Evolutionary conservation across 2,113 vertebrate genomes (phyloP).

Genomic region (Haemorhous mexicanus): DNA sequence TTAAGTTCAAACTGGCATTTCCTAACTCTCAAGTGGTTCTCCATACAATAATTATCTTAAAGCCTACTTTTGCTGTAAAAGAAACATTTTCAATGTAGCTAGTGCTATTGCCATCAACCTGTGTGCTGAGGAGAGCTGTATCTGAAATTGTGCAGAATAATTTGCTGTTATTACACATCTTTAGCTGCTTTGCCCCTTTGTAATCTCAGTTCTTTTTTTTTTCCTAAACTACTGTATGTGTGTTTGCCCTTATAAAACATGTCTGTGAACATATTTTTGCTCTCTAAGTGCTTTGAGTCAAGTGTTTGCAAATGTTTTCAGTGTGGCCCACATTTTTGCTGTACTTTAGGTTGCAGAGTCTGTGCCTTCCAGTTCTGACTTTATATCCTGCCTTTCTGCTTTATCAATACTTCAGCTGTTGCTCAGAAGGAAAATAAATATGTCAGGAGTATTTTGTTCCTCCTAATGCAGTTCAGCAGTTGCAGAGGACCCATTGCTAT

Average conservation of each 20-base stretch:
- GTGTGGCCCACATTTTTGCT: rapidly evolving
- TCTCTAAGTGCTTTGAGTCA: not conserved
- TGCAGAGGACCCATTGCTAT: not conserved
- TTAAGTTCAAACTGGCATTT: not conserved
- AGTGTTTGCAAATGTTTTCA: not conserved
- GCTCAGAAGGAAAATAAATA: conserved; percentile 46
- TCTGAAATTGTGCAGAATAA: not conserved
- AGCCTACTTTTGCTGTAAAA: not conserved
- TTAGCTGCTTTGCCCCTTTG: not conserved
- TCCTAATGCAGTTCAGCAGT: not conserved
- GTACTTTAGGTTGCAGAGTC: not conserved
- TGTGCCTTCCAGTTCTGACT: not conserved
- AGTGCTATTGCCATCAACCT: not conserved
- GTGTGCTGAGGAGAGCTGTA: not conserved
- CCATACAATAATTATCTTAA: not conserved
- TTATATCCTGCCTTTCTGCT: not conserved
- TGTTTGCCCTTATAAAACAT: not conserved
- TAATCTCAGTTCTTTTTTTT: not conserved
- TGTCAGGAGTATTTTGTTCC: conserved; percentile 25
- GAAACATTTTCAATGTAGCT: not conserved
- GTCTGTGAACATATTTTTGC: not conserved
- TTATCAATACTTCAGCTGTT: not conserved
- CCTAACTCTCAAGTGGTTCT: not conserved
- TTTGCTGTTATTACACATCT: not conserved
- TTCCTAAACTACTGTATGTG: not conserved